Evolutionary conservation across 2,888 invertebrate genomes (phyloP), one percentile per base, ranked within the genome.

Genomic region (Dasypolia templi): DNA sequence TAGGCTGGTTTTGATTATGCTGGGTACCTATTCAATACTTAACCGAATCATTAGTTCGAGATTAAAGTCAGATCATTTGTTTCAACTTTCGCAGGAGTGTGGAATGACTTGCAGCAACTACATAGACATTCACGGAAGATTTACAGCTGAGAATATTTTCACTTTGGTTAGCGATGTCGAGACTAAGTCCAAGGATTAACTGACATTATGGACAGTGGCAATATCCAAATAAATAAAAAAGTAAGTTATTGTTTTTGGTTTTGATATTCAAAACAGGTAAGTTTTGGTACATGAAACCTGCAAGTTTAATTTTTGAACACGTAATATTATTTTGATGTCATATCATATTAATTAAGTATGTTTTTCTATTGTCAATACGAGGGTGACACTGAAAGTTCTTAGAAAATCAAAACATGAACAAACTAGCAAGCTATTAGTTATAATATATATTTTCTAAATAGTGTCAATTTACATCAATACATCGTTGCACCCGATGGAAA

Each of bases 81-180:
- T 1, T 64, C 0, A 39, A 51, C 19, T 55, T 83, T 83, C 87
- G 11, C 91, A 95, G 94, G 96, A 96, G 88, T 96, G 96, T 77
- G 96, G 96, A 53, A 92, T 96, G n/a, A 96, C 95, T 9, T 96
- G 95, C 72, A 92, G 93, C 35, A 93, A 95, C 76, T 95, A 91
- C 83, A 87, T 91, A 51, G 95, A 96, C 77, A 91, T 93, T 35
- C 94, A 94, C 81, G 94, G 91, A 81, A 92, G 93, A 84, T 92
- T 90, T 79, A 96, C 95, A 1, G 95, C 96, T 44, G 96, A 96
- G 82, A 96, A 95, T 75, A 88, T 96, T 64, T 96, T 96, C 80
- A 92, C 91, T 39, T 82, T 96, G 59, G 92, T 95, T 46, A 95
- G 96, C 75, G 95, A 96, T 70, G 93, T 96, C 12, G 93, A 90